Conservation (phyloP, 2,797 vertebrate species). For the Numenius phaeopus region DNA sequence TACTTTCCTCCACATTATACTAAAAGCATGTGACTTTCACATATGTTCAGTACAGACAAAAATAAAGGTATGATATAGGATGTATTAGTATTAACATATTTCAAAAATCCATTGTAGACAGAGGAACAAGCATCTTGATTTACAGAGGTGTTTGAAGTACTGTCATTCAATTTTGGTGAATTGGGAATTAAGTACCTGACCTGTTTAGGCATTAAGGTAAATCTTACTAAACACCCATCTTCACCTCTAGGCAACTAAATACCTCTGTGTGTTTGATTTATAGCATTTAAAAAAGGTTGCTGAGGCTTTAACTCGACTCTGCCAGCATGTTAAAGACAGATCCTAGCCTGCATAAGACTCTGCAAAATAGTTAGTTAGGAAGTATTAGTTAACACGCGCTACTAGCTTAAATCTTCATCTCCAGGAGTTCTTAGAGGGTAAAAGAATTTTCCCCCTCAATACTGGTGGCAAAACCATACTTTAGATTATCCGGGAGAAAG, state of each 20-base stretch:
- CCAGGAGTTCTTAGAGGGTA: background rate
- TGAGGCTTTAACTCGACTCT: constrained; percentile 1
- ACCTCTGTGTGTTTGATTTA: constrained; percentile 9
- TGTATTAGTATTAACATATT: background rate
- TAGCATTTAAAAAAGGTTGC: background rate
- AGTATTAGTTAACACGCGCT: background rate
- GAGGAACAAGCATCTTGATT: constrained; percentile 10
- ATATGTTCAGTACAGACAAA: background rate
- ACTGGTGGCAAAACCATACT: background rate
- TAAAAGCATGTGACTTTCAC: background rate
- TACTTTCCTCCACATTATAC: background rate
- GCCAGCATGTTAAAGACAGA: background rate
- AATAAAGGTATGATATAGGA: background rate
- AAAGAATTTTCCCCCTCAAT: background rate
- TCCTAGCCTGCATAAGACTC: background rate
- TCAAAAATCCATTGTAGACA: background rate
- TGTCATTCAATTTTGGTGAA: background rate
- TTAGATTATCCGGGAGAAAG: background rate
- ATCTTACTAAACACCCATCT: constrained; percentile 32
- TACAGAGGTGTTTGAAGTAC: constrained; percentile 15
- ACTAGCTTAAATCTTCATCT: background rate
- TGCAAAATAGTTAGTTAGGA: background rate
- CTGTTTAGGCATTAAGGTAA: constrained; percentile 36
- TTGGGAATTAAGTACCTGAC: constrained; percentile 12
- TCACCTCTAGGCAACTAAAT: constrained; percentile 16